A percentile compares a stretch with the other conserved stretches of the same genome.
These are phyloP conservation scores for Gavialis gangeticus DNA, from an alignment of 2,113 vertebrate species.

Conservation along the genomic window DNA sequence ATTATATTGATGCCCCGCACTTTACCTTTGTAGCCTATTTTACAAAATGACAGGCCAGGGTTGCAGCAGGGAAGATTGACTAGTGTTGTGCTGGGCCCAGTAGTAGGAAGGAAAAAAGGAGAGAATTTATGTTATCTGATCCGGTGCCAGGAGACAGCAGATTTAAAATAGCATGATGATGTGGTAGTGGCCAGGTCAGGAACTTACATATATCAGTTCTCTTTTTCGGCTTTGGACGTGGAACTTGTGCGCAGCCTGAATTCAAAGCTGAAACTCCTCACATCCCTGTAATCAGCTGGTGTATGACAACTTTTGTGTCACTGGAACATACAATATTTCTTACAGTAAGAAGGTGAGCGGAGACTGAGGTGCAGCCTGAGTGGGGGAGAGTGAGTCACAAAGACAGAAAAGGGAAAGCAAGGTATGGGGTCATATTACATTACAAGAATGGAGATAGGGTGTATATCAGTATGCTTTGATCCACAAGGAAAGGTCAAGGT, in stretches of 20 bases:
- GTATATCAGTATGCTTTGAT: constrained; percentile 6
- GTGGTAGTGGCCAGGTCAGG: not conserved
- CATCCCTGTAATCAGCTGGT: not conserved
- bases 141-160: not conserved
- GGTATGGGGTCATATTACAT: not conserved
- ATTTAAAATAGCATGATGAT: not conserved
- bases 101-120: not conserved
- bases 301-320: not conserved
- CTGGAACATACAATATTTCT: not conserved
- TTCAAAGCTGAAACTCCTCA: not conserved
- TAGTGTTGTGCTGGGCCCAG: not conserved
- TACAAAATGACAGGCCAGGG: not conserved
- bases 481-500: not conserved
- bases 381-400: constrained; percentile 46
- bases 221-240: not conserved
- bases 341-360: not conserved
- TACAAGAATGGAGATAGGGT: constrained; percentile 1
- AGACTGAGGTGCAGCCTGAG: not conserved
- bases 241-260: not conserved
- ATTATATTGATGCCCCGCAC: not conserved
- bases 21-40: not conserved
- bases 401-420: constrained; percentile 59
- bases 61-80: not conserved
- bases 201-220: not conserved
- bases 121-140: not conserved